phyloP scores from a whole-genome alignment of 2,113 vertebrate species.

The Megaleporinus macrocephalus region DNA sequence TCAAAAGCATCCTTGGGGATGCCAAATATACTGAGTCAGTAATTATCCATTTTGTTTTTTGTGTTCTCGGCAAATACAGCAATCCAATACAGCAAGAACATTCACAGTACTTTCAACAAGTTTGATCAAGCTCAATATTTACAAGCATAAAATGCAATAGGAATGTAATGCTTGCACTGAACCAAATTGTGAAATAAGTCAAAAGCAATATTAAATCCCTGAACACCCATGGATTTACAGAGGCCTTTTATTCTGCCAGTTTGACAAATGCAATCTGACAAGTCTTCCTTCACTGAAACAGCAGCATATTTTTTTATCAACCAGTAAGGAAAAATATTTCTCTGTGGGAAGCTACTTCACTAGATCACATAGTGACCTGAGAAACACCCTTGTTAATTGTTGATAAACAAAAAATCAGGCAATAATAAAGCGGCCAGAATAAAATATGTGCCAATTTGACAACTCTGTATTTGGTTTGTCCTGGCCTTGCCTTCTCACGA shows the following conservation, averaged over 20 bases:
- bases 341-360: not conserved
- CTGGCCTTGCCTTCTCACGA: too few species aligned
- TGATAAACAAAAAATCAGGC: too few species aligned
- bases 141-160: not conserved
- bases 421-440: too few species aligned
- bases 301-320: not conserved
- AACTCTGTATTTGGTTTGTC: too few species aligned
- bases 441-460: too few species aligned
- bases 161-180: not conserved
- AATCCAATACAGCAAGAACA: not conserved
- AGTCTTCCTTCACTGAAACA: not conserved
- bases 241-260: not conserved
- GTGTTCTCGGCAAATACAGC: not conserved
- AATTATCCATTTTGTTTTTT: not conserved
- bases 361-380: too few species aligned
- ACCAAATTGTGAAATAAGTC: not conserved
- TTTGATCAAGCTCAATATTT: not conserved
- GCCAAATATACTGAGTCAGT: not conserved
- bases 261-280: conserved; percentile 27
- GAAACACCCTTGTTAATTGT: too few species aligned
- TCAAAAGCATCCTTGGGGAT: not conserved
- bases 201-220: not conserved
- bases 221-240: not conserved
- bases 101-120: not conserved
- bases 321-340: not conserved